phyloP scores from a whole-genome alignment of 2,888 invertebrate genomes.

The Chrysodeixis includens region DNA sequence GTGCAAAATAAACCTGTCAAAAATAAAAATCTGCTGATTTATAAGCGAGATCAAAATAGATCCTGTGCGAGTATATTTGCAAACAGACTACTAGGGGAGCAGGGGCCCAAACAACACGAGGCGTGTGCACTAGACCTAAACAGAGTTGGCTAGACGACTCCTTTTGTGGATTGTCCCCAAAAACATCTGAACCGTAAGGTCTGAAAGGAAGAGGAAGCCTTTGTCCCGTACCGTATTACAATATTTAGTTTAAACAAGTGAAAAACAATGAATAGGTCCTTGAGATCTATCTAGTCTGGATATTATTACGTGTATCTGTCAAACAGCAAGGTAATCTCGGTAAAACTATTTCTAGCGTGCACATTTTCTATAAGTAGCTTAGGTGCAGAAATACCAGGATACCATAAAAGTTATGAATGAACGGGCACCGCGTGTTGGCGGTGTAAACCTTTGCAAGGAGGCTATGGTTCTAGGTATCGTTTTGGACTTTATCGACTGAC shows the following conservation, averaged over 20 bases:
- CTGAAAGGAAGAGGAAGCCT: slow-evolving; percentile 1
- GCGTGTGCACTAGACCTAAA: slow-evolving; percentile 2
- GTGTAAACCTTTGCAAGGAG: slow-evolving; percentile 9
- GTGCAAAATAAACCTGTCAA: too few species aligned
- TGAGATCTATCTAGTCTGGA: not conserved
- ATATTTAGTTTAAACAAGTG: not conserved
- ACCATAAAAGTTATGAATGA: slow-evolving; percentile 40
- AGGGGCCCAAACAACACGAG: slow-evolving; percentile 1
- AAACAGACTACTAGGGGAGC: slow-evolving; percentile 1
- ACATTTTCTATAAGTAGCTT: not conserved
- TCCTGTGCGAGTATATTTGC: not conserved
- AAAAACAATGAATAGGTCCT: not conserved
- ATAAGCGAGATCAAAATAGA: too few species aligned
- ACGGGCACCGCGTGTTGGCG: slow-evolving; percentile 8
- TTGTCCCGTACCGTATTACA: not conserved
- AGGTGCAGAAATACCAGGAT: slow-evolving; percentile 21
- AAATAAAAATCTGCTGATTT: not conserved
- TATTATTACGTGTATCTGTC: not conserved
- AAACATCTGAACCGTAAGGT: slow-evolving; percentile 1
- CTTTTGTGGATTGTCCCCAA: slow-evolving; percentile 4
- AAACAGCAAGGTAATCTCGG: not conserved
- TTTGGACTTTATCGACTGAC: slow-evolving; percentile 14
- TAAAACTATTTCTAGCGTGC: slow-evolving; percentile 1
- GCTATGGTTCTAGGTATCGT: slow-evolving; percentile 2
- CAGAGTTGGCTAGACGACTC: slow-evolving; percentile 3